Percentiles rank a stretch among this genome's conserved stretches.
Conservation (phyloP, 2,888 invertebrate genomes). For the Caenorhabditis sinica region DNA sequence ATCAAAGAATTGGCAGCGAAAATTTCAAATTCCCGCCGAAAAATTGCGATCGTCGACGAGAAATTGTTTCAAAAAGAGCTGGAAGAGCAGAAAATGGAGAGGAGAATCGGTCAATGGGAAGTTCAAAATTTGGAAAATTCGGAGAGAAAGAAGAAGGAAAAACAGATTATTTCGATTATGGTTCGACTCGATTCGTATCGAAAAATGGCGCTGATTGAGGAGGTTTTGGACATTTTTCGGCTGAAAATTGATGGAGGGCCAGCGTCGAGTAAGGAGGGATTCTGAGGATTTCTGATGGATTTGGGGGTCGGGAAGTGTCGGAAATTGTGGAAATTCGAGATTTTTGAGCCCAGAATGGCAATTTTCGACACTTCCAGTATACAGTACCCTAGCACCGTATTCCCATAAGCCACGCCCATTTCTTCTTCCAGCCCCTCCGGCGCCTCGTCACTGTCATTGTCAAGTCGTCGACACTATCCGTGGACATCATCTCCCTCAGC, state of each 20-base stretch:
- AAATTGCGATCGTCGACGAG: neutral
- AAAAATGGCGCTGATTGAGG: constrained; percentile 25
- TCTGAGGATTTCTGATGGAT: no score
- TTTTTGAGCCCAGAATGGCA: neutral
- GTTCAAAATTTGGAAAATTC: neutral
- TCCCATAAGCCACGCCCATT: neutral
- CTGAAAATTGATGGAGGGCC: constrained; percentile 38
- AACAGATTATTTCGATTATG: neutral
- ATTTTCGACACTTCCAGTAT: no score
- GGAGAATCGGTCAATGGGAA: neutral
- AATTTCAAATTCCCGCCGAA: neutral
- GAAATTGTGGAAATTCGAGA: neutral
- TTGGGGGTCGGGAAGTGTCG: neutral
- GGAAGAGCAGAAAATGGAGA: constrained; percentile 6
- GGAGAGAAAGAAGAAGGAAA: constrained; percentile 2
- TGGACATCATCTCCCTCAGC: constrained; percentile 20
- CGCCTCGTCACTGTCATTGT: constrained; percentile 25
- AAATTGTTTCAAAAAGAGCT: neutral
- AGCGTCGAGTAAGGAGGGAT: constrained; percentile 20
- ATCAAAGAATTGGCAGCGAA: neutral
- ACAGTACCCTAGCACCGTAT: no score
- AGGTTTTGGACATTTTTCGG: constrained; percentile 22
- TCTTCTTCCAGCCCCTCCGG: neutral
- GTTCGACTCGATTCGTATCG: constrained; percentile 12
- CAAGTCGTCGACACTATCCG: constrained; percentile 23